Evolutionary conservation across 2,888 invertebrate genomes (phyloP), one percentile per base, ranked within the genome.

Genomic region (Eledona agricola): DNA sequence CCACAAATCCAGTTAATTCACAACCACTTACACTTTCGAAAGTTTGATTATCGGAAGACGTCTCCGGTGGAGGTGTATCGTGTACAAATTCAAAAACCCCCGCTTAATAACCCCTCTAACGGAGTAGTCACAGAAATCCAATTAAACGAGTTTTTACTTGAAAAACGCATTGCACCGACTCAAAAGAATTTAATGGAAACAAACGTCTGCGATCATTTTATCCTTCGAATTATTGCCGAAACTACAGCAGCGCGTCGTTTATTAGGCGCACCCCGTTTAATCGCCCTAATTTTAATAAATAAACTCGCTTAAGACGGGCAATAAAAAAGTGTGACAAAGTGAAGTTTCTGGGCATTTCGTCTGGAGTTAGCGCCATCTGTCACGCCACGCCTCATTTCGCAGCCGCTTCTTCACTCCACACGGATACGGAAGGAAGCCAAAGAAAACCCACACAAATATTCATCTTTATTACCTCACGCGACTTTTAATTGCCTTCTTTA

Each of bases 321-420:
- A 65, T 67, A 64, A 68, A 70, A 71, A 70, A 68, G 67, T 65
- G 69, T 63, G 66, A 70, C 67, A 67, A 65, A 65, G 64, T 62
- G 65, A 69, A 69, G 64, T 68, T 69, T 63, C 65, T 60, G 60
- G 64, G 58, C 57, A 53, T 58, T 60, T 59, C 58, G 62, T 62
- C 63, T 62, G 56, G 59, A 66, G 67, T 65, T 66, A 62, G 62
- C 62, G 65, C 69, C 71, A 72, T 72, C 71, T 72, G 71, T 72
- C 70, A 70, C 64, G 66, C 63, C 63, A 67, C 67, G 70, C 66
- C 70, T 71, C 71, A 71, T 72, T 72, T 71, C 70, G 64, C 66
- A 64, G 64, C 61, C 66, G 66, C 67, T 67, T 69, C 69, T 69
- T 69, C 64, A 62, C 65, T 63, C 61, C 51, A 56, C 61, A 59